Evolutionary conservation across 2,113 vertebrate genomes (phyloP).

Genomic region (Ardeotis arabs): DNA sequence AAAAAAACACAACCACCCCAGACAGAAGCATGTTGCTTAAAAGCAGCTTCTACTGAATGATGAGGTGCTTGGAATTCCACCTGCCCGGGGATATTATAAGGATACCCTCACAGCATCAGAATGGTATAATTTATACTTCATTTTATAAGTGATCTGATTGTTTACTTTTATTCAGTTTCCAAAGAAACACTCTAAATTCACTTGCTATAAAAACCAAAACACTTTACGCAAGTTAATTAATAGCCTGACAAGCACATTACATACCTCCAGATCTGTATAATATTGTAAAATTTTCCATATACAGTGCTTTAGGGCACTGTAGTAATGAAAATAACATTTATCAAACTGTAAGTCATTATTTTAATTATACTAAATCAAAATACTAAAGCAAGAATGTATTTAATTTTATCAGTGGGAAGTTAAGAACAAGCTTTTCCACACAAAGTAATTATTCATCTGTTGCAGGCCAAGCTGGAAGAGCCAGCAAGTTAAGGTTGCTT

Average conservation of each 20-base stretch:
- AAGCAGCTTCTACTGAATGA: not conserved
- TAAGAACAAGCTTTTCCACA: conserved; percentile 34
- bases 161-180: not conserved
- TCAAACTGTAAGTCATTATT: conserved; percentile 20
- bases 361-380: conserved; percentile 52
- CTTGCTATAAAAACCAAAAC: not conserved
- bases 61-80: not conserved
- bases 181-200: not conserved
- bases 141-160: not conserved
- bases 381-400: conserved; percentile 37
- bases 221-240: not conserved
- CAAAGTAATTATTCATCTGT: conserved; percentile 7
- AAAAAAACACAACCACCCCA: not conserved
- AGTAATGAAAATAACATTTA: conserved; percentile 44
- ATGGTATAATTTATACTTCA: not conserved
- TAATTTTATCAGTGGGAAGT: conserved; percentile 48
- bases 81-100: not conserved
- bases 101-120: not conserved
- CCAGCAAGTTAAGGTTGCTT: not conserved
- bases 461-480: conserved; percentile 22
- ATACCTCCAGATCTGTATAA: not conserved
- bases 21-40: not conserved
- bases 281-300: conserved; percentile 6
- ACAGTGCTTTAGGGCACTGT: not conserved
- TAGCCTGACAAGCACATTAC: not conserved